Conservation (phyloP, 2,797 vertebrate genomes). For the Leptodactylus fallax region DNA sequence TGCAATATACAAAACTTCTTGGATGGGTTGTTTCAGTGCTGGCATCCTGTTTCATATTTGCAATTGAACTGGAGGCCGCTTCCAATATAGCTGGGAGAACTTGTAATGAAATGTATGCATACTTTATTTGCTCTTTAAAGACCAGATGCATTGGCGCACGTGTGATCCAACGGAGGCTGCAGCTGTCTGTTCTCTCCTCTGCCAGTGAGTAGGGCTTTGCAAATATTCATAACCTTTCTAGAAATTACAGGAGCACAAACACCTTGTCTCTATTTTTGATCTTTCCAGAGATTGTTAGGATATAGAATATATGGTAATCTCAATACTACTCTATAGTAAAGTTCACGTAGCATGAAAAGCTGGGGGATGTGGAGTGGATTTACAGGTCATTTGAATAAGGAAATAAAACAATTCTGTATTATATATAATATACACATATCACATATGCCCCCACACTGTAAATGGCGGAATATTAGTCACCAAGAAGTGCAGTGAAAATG, state of each 20-base stretch:
- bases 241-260: constrained; percentile 14
- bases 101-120: constrained; percentile 40
- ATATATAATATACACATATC: no score
- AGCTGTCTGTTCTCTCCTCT: constrained; percentile 32
- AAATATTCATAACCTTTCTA: constrained; percentile 50
- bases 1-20: background rate
- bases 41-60: background rate
- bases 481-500: no score
- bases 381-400: no score
- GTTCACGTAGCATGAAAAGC: background rate
- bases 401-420: no score
- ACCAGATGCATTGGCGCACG: constrained; percentile 32
- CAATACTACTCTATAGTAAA: background rate
- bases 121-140: constrained; percentile 39
- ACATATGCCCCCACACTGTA: background rate
- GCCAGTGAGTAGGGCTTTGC: constrained; percentile 39
- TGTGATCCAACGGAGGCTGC: background rate
- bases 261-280: constrained; percentile 13
- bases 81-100: constrained; percentile 9
- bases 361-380: no score
- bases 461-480: background rate
- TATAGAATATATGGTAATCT: constrained; percentile 8
- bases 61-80: background rate
- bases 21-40: background rate
- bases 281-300: constrained; percentile 19